Evolutionary conservation across 2,113 vertebrate genomes (phyloP), one percentile per base, ranked within the genome.

Genomic region (Heteronetta atricapilla): DNA sequence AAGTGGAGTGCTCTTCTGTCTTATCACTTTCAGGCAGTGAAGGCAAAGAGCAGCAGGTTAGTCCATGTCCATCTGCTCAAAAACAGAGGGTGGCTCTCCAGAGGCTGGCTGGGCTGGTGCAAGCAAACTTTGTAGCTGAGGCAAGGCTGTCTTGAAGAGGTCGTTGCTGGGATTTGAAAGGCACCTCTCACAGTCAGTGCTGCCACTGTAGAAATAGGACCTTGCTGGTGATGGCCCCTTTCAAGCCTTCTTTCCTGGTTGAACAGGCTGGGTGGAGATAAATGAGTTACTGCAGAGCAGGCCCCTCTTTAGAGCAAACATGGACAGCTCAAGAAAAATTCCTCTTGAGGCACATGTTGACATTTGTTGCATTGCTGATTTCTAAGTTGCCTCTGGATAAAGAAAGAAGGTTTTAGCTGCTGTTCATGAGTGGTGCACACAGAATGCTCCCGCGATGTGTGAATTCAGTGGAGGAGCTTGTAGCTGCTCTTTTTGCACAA

Each of bases 161-260:
- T 69, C 40, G 4, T 40, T 38, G 6, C 46, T 70, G 25, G 31
- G 20, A 50, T 89, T 79, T 87, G 29, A 34, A 82, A 70, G 52
- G 29, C 13, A 26, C 29, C 0, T 1, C n/a, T 74, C 1, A 0
- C 2, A 0, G 18, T n/a, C 1, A 5, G 26, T 72, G 29, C 8
- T 6, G 14, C 33, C 5, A 1, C 11, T 53, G 67, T 63, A 29
- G 50, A 22, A 75, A 62, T 72, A 62, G 16, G 23, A 19, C 66
- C 0, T 0, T 72, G 56, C 7, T 44, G 22, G 19, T 50, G 50
- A 13, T 58, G 50, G 6, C 28, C 25, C 2, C 0, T 73, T 91
- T 80, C 42, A 84, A 36, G 52, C 21, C 1, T 2, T 36, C 18
- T 88, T 91, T 82, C 22, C 19, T 66, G 50, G 5, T 7, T 82